These are phyloP conservation scores for Myiozetetes cayanensis DNA, from an alignment of 2,113 vertebrate genomes.

Conservation along the genomic window DNA sequence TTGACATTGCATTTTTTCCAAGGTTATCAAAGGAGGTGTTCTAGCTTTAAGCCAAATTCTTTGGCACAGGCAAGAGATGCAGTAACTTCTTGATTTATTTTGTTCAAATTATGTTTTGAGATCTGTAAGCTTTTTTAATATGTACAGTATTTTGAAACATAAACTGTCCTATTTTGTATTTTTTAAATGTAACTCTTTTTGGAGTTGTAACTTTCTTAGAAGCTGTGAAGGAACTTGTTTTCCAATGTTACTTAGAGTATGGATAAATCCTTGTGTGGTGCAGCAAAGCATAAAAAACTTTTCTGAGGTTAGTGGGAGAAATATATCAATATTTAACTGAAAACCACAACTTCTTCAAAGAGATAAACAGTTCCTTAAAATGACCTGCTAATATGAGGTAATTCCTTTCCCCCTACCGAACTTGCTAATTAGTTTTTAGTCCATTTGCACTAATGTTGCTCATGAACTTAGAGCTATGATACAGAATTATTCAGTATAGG, in stretches of 20 bases:
- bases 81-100: not conserved
- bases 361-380: not conserved
- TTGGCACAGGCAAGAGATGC: not conserved
- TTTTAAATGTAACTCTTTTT: not conserved
- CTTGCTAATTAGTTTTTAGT: not conserved
- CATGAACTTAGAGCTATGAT: not conserved
- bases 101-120: not conserved
- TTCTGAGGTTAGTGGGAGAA: not conserved
- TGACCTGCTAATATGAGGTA: not conserved
- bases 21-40: not conserved
- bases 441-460: not conserved
- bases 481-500: not conserved
- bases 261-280: not conserved
- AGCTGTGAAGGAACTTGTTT: not conserved
- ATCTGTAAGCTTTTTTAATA: not conserved
- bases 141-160: not conserved
- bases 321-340: not conserved
- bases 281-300: not conserved
- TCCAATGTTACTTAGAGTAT: not conserved
- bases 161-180: not conserved
- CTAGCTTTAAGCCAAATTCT: not conserved
- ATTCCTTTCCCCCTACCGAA: not conserved
- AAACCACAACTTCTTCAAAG: not conserved
- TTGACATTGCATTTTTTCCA: not conserved
- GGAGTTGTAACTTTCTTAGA: not conserved